Evolutionary conservation across 2,113 vertebrate genomes (phyloP).

Genomic region (Mobula hypostoma): DNA sequence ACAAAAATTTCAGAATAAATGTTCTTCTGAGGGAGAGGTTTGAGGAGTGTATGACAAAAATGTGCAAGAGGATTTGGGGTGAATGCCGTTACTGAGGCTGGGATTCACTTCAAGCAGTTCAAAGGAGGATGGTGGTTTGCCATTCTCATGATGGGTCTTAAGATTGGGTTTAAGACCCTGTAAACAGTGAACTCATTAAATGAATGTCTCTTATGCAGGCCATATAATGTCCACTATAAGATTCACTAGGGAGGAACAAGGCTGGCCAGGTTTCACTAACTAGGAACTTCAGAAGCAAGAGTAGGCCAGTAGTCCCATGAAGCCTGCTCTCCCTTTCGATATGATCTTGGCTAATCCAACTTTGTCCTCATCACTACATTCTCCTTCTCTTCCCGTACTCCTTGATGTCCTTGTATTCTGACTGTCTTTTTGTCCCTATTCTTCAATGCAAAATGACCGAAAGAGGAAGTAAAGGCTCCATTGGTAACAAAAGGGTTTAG

Average conservation of each 20-base stretch:
- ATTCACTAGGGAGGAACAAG: not conserved
- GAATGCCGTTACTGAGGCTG: not conserved
- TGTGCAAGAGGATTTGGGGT: not conserved
- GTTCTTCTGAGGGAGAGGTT: not conserved
- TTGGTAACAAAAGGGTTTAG: too few relatives aligned
- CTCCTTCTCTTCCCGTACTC: too few relatives aligned
- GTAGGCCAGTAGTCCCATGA: too few relatives aligned
- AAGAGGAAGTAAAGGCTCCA: not conserved
- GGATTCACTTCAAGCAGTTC: not conserved
- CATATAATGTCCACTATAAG: not conserved
- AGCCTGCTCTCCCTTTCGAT: too few relatives aligned
- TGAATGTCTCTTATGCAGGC: not conserved
- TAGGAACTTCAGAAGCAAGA: too few relatives aligned
- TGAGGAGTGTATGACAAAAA: not conserved
- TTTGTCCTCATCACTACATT: too few relatives aligned
- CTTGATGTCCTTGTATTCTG: too few relatives aligned
- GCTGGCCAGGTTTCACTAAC: too few relatives aligned
- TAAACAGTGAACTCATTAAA: not conserved
- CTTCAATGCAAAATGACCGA: not conserved
- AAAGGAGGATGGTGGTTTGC: not conserved
- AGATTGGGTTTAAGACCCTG: not conserved
- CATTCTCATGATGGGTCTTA: not conserved
- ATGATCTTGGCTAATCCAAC: too few relatives aligned
- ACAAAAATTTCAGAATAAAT: not conserved
- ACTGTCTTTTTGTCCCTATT: too few relatives aligned